Conservation (phyloP, 2,797 vertebrate genomes). For the Anguilla anguilla region DNA sequence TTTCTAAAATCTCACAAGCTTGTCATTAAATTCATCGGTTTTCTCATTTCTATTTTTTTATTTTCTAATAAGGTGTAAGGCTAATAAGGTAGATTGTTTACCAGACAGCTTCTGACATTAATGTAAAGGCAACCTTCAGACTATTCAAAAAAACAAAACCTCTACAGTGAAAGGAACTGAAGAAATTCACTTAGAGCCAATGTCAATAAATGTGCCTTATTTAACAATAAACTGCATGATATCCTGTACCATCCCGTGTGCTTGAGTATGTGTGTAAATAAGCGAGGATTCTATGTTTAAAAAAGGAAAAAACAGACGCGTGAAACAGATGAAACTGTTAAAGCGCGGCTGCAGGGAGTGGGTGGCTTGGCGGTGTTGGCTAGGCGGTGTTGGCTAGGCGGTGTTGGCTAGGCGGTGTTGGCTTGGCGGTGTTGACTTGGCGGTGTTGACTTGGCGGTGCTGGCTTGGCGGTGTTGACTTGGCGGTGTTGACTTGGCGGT, state of each 20-base stretch:
- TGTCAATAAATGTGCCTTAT: not conserved
- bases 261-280: not conserved
- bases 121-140: not conserved
- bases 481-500: too few relatives aligned
- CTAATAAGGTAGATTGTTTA: not conserved
- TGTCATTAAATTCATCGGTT: too few relatives aligned
- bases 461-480: too few relatives aligned
- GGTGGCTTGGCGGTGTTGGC: not conserved
- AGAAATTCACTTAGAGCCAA: not conserved
- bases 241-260: too few relatives aligned
- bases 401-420: too few relatives aligned
- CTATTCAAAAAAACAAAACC: not conserved
- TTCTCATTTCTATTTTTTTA: too few relatives aligned
- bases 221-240: not conserved
- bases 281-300: not conserved
- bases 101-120: not conserved
- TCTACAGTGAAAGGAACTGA: not conserved
- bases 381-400: too few relatives aligned
- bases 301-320: not conserved
- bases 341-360: not conserved
- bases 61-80: not conserved
- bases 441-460: too few relatives aligned
- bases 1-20: conserved; percentile 31
- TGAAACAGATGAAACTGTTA: not conserved
- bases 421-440: too few relatives aligned